Evolutionary conservation across 2,888 invertebrate species (phyloP).

Genomic region (Ornithoptera alexandrae): DNA sequence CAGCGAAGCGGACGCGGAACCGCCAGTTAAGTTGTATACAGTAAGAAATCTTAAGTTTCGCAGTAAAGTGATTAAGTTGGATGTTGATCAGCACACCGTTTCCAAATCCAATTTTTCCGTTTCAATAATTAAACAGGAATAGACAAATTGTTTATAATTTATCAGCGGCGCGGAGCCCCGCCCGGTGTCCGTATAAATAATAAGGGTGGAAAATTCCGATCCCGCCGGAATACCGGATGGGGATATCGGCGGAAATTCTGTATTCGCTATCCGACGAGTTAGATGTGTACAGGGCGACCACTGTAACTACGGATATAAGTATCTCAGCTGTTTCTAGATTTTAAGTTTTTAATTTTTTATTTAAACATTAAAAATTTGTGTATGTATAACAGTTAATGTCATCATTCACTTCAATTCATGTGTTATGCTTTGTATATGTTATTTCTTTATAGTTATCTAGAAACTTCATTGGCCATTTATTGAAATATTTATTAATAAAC

Average conservation of each 20-base stretch:
- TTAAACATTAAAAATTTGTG: too few species aligned
- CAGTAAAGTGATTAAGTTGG: too few species aligned
- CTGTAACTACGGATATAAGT: slow-evolving; percentile 13
- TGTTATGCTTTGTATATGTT: too few species aligned
- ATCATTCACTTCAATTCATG: too few species aligned
- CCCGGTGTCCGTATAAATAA: slow-evolving; percentile 37
- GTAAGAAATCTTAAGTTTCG: too few species aligned
- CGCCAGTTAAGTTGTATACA: too few species aligned
- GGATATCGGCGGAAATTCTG: slow-evolving; percentile 44
- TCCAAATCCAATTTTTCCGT: slow-evolving; percentile 24
- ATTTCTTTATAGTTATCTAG: too few species aligned
- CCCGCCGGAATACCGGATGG: slow-evolving; percentile 43
- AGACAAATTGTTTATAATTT: slow-evolving; percentile 34
- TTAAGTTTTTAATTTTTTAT: background rate
- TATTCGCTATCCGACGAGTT: slow-evolving; percentile 39
- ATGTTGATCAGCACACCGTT: slow-evolving; percentile 3
- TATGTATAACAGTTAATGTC: too few species aligned
- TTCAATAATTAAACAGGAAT: slow-evolving; percentile 28
- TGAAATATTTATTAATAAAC: too few species aligned
- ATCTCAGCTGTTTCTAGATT: too few species aligned
- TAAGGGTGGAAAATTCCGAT: slow-evolving; percentile 37
- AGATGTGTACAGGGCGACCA: slow-evolving; percentile 32
- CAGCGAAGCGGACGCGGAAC: too few species aligned
- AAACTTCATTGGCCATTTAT: too few species aligned
- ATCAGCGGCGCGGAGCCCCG: slow-evolving; percentile 28